phyloP scores from a whole-genome alignment of 1,140 invertebrate genomes.

The Aleiodes sp. region DNA sequence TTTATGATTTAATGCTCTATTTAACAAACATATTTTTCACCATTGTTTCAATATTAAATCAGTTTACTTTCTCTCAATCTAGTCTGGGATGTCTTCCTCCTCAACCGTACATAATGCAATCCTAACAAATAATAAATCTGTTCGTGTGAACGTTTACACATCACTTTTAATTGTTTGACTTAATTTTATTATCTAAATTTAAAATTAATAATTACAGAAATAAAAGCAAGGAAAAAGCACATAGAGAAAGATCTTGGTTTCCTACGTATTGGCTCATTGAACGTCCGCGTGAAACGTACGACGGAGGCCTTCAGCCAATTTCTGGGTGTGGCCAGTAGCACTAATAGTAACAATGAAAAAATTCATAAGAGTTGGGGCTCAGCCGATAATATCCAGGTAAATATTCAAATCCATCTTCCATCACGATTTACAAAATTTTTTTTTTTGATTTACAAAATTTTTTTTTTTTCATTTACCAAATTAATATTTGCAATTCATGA shows the following conservation, averaged over 20 bases:
- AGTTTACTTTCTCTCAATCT: constrained; percentile 11
- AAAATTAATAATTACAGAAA: constrained; percentile 70
- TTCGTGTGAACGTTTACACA: background rate
- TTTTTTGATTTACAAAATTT: constrained; percentile 17
- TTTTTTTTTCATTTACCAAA: background rate
- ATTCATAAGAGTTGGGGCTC: constrained; percentile 88
- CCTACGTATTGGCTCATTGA: constrained; percentile 88
- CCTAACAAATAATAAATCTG: no score
- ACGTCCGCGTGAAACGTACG: constrained; percentile 90
- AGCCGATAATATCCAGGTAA: constrained; percentile 82
- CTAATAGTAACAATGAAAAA: constrained; percentile 67
- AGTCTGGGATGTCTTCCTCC: no score
- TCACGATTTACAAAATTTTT: constrained; percentile 18
- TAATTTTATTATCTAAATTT: constrained; percentile 38
- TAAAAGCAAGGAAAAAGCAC: constrained; percentile 77
- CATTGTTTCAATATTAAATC: background rate
- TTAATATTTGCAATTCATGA: constrained; percentile 10
- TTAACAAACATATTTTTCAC: constrained; percentile 9
- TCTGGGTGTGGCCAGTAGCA: constrained; percentile 75
- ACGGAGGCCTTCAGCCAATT: constrained; percentile 91
- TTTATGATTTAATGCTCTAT: constrained; percentile 23
- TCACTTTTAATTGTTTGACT: background rate
- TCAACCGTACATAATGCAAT: no score
- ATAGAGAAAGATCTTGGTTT: constrained; percentile 88
- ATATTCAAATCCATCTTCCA: background rate